Evolutionary conservation across 2,113 vertebrate species (phyloP), one percentile per base, ranked within the genome.

Genomic region (Lampris megalopsis): DNA sequence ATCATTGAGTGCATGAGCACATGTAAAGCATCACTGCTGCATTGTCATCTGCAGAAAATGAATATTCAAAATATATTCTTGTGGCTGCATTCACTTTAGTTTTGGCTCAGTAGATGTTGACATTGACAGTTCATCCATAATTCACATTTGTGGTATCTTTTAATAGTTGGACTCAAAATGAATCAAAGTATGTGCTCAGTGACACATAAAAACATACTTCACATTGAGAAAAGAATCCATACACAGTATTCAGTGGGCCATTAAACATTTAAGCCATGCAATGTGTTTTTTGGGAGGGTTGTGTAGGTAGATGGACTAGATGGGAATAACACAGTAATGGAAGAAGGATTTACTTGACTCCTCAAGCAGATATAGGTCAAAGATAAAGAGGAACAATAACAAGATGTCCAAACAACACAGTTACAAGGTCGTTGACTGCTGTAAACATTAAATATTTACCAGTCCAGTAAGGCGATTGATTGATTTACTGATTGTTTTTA

Each of bases 111-210:
- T 75, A 24, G 24, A 24, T 79, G 81, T 75, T 77, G 63, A 72
- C 63, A 59, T 62, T 56, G 77, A 88, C 69, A 69, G 68, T 80
- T 52, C 60, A 84, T 90, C 61, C 63, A 91, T 89, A 82, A 89
- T 90, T 90, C 78, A 92, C 80, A 73, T n/a, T 35, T 74, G 69
- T 83, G 81, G 67, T 67, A 80, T 85, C 77, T 89, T 89, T 84
- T 88, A 89, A 84, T 84, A 87, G 86, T 61, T 11, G 3, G 50
- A 59, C 72, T 83, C 64, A 78, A 71, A 82, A 83, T 63, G 84
- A 87, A 81, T 80, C 80, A 76, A 79, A 82, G 81, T 79, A 66
- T 79, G 69, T 81, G 76, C 72, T 86, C 63, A 75, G 67, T 89
- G 88, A 88, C 79, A 83, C 82, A 83, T 78, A 89, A 87, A 81